Base-by-base conservation (phyloP, 1,140 invertebrate species). In the Andrena cerasifolii region DNA sequence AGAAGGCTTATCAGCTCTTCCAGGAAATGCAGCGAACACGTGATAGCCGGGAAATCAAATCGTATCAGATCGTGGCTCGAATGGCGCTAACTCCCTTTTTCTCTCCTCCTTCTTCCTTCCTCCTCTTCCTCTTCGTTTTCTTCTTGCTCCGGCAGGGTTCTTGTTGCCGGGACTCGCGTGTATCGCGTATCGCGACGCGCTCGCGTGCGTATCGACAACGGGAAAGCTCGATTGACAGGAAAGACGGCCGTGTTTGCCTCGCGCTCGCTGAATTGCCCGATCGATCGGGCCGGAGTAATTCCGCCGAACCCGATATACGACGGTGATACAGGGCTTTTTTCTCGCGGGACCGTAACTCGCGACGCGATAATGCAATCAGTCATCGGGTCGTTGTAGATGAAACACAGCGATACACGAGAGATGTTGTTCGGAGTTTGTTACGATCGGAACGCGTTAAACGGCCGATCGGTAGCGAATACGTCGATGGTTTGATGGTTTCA, bases 11-110 rank as follows among this genome's bases (percentile, higher is more conserved):
- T 83, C 82, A 49, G 18, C 43, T 58, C 66, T 77, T 77, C 51
- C 74, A 56, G 76, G 80, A 83, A 83, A 78, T 77, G 63, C 67
- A 72, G n/a, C 43, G 40, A 36, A 70, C 75, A 45, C 53, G 51
- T 58, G 58, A 68, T 67, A 61, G 40, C 16, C 59, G 67, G 56
- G 56, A 77, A 77, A 71, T 71, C 54, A 24, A 82, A 68, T 74
- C 53, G 65, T 82, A 73, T 73, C 58, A 36, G 73, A 83, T 72
- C 63, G 8, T 51, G 6, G 21, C 43, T 28, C 6, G n/a, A 80
- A 40, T 36, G 47, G 56, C 49, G 80, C 63, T 62, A 70, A 33
- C 26, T 14, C 28, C 6, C 16, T 36, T 18, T 47, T 12, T 10
- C 43, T n/a, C 58, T 26, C 28, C 49, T 67, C 33, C 51, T 58